A percentile compares a stretch with the other conserved stretches of the same genome.
Conservation (phyloP, 1,140 invertebrate genomes). For the Oscheius sp. region DNA sequence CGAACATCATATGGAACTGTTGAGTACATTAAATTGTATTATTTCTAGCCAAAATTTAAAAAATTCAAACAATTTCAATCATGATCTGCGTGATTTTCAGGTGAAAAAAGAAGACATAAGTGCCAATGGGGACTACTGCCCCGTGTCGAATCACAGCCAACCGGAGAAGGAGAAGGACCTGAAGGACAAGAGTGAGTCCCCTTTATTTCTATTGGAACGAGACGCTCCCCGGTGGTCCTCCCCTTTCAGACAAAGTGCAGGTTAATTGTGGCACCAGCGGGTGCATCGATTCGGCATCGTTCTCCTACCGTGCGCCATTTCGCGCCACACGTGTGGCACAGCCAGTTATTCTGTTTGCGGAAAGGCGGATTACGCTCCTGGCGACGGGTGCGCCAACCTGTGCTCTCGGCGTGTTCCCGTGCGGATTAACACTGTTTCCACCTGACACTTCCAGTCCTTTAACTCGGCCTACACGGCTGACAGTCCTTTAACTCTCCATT, state of each 20-base stretch:
- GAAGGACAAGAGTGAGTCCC: background rate
- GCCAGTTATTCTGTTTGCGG: background rate
- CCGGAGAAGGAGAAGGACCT: too few relatives aligned
- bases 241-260: too few relatives aligned
- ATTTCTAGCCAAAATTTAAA: too few relatives aligned
- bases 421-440: background rate
- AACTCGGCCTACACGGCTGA: background rate
- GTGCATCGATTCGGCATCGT: too few relatives aligned
- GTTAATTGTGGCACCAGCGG: too few relatives aligned
- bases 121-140: background rate
- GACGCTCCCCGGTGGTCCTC: too few relatives aligned
- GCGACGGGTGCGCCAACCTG: slow-evolving; percentile 1
- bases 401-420: background rate
- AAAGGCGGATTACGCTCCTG: background rate
- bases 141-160: too few relatives aligned
- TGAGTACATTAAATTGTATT: too few relatives aligned
- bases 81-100: too few relatives aligned
- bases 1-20: too few relatives aligned
- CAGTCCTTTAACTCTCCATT: background rate
- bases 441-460: background rate
- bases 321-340: background rate
- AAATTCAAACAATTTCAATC: too few relatives aligned
- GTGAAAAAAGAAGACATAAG: background rate
- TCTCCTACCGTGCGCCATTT: background rate
- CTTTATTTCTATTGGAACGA: background rate